Evolutionary conservation across 2,113 vertebrate species (phyloP).

Genomic region (human (Homo sapiens)): DNA sequence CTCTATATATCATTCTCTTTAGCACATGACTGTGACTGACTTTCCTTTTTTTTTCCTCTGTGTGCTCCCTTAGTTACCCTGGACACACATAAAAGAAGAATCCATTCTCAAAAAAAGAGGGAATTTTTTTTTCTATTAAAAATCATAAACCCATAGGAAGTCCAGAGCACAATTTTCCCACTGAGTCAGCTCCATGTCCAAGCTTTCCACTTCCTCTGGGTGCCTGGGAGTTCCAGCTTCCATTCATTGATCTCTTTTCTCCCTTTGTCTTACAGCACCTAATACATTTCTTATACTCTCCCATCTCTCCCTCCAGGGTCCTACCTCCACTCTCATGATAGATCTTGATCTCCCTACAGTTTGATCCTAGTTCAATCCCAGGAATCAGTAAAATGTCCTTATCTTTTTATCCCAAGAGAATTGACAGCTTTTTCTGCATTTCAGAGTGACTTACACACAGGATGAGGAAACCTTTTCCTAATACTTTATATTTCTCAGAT

Average conservation of each 20-base stretch:
- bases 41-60: neutral
- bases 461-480: neutral
- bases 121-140: neutral
- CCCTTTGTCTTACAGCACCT: neutral
- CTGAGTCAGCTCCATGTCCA: neutral
- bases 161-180: neutral
- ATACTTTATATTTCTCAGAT: neutral
- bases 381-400: neutral
- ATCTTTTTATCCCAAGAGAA: neutral
- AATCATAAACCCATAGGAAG: neutral
- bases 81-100: neutral
- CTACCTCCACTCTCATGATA: neutral
- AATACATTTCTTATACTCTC: neutral
- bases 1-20: neutral
- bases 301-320: neutral
- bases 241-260: neutral
- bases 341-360: neutral
- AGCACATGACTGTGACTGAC: neutral
- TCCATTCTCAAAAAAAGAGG: neutral
- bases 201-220: neutral
- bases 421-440: neutral
- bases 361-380: neutral
- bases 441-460: neutral
- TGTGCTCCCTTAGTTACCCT: neutral
- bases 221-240: neutral